Evolutionary conservation across 2,888 invertebrate species (phyloP).

Genomic region (Biston stratarius): DNA sequence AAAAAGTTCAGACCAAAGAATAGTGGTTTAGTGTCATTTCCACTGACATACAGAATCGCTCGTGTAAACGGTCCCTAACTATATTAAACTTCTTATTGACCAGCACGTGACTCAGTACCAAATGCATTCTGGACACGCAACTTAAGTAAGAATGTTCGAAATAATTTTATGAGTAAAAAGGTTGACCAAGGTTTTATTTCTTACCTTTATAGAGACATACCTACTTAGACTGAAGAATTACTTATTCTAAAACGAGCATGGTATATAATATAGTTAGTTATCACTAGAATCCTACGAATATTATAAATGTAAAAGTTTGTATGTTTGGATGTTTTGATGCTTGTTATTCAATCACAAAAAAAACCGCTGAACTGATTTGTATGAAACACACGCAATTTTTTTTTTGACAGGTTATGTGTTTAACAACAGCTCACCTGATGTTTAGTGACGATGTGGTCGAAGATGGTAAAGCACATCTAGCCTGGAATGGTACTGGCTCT

Average conservation of each 20-base stretch:
- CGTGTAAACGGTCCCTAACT: slow-evolving; percentile 9
- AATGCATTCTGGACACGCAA: slow-evolving; percentile 32
- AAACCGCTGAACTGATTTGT: too few species aligned
- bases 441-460: too few species aligned
- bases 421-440: too few species aligned
- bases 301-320: too few species aligned
- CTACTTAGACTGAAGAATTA: background rate
- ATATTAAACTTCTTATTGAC: slow-evolving; percentile 22
- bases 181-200: slow-evolving; percentile 19
- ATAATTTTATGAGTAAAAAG: slow-evolving; percentile 29
- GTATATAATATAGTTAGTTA: background rate
- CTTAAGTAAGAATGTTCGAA: slow-evolving; percentile 28
- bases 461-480: too few species aligned
- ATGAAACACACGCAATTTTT: too few species aligned
- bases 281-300: background rate
- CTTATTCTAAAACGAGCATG: slow-evolving; percentile 2
- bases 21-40: background rate
- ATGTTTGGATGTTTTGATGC: too few species aligned
- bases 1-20: background rate
- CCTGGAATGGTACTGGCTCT: too few species aligned
- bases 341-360: too few species aligned
- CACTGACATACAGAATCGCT: background rate
- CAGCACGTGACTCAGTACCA: slow-evolving; percentile 30
- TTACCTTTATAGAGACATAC: background rate
- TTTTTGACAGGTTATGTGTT: too few species aligned